These are phyloP conservation scores for Pachycephala philippinensis DNA, from an alignment of 2,113 vertebrate species.

Conservation along the genomic window DNA sequence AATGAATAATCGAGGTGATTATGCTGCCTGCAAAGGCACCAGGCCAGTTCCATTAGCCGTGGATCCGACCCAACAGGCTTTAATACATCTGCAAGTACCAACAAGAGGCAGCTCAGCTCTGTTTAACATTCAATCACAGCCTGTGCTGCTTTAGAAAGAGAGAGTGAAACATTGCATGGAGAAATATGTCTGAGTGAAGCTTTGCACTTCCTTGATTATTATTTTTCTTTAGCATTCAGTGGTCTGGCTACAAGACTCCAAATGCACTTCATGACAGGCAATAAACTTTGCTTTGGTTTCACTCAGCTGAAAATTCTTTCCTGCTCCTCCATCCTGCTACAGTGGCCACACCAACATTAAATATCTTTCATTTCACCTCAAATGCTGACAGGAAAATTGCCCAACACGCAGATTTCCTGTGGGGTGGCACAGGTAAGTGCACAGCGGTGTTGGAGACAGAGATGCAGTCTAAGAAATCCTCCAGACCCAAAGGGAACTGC, in stretches of 20 bases:
- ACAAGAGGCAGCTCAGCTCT: constrained; percentile 35
- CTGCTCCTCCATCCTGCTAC: not conserved
- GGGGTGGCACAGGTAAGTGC: not conserved
- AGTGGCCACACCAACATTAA: not conserved
- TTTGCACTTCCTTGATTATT: not conserved
- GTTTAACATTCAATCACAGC: constrained; percentile 4
- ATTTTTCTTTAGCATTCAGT: not conserved
- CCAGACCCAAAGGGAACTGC: not conserved
- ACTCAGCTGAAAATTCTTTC: not conserved
- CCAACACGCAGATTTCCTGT: not conserved
- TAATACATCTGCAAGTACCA: constrained; percentile 34
- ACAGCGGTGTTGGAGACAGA: not conserved
- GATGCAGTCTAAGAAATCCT: not conserved
- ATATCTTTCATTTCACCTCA: not conserved
- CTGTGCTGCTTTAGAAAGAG: not conserved
- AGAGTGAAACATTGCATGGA: not conserved
- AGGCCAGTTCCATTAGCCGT: constrained; percentile 45
- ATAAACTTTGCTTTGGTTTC: not conserved
- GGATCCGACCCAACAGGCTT: constrained; percentile 37
- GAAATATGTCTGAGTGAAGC: not conserved
- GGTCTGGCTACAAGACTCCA: not conserved
- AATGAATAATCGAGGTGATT: constrained; percentile 17
- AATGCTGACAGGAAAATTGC: not conserved
- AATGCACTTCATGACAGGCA: not conserved
- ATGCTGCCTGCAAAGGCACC: constrained; percentile 7